Evolutionary conservation across 2,797 vertebrate species (phyloP).

Genomic region (Mormyrops attenuatus): DNA sequence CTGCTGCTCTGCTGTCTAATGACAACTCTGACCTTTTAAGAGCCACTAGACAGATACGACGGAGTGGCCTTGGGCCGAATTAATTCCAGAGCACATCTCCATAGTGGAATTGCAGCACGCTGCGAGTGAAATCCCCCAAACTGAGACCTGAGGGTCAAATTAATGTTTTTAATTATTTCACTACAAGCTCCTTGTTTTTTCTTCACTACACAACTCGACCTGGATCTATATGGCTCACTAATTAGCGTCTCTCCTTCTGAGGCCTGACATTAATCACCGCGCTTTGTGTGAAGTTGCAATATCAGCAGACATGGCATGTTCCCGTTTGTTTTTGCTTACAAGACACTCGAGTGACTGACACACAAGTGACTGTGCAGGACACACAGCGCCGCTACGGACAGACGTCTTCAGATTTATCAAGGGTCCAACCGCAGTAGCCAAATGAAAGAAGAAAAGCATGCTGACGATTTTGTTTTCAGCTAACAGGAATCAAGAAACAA

Average conservation of each 20-base stretch:
- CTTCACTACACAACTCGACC: not conserved
- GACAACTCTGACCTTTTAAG: constrained; percentile 43
- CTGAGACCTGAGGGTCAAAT: constrained; percentile 7
- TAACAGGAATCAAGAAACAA: not conserved
- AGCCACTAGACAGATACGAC: constrained; percentile 36
- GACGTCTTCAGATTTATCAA: not conserved
- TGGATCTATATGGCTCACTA: not conserved
- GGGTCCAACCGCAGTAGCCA: not conserved
- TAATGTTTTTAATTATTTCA: constrained; percentile 18
- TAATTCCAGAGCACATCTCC: constrained; percentile 18
- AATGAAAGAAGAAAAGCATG: not conserved
- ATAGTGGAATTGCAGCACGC: constrained; percentile 15
- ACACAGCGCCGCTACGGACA: not conserved
- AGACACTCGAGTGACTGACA: not conserved
- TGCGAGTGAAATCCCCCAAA: constrained; percentile 4
- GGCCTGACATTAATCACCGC: not conserved
- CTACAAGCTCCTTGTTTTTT: not conserved
- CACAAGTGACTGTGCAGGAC: no score
- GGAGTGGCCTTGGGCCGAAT: constrained; percentile 33
- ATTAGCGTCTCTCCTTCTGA: not conserved
- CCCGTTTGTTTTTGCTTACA: not conserved
- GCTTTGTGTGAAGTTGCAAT: not conserved
- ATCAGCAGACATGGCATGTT: not conserved
- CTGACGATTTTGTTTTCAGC: not conserved
- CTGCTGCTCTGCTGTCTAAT: constrained; percentile 34